Evolutionary conservation across 2,113 vertebrate species (phyloP), one percentile per base, ranked within the genome.

Genomic region (Ranitomeya imitator): DNA sequence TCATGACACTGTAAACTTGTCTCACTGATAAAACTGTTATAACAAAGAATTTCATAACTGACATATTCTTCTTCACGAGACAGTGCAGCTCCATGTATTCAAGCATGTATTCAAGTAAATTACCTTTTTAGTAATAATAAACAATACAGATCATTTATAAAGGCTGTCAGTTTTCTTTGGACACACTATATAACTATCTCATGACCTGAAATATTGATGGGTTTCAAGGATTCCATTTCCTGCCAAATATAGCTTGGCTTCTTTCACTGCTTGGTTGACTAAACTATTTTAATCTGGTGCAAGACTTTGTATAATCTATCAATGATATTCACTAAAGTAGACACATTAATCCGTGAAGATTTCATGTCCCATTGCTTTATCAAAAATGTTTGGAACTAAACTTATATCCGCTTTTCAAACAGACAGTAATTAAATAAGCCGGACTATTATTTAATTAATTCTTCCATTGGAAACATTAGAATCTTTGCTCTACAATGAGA

Each of bases 221-320:
- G 15, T 63, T 81, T 81, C 57, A 81, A 81, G 57, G 79, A 63
- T 81, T 81, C 79, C 51, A 61, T 61, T 81, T 63, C 23, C 79
- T 81, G 57, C 79, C 79, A 61, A 61, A 61, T 81, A 81, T 45
- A 61, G 61, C 79, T 80, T 61, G 57, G 79, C 57, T 45, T 31
- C 59, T 81, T 21, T 45, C 26, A 63, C 14, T 31, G 59, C 26
- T 61, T 9, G 59, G 73, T 37, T 81, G 15, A 61, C 57, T 81
- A 19, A 81, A 81, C 79, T 81, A 81, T 59, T 81, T 31, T 81
- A 81, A 81, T 81, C 79, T 81, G 59, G 57, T 81, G 59, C 59
- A 81, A 21, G 18, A 81, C 55, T 26, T 60, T 31, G 55, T 45
- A 37, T 61, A 81, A 81, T 81, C 23, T 31, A 31, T 80, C 16